Evolutionary conservation across 2,113 vertebrate genomes (phyloP).

Genomic region (Pelobates fuscus): DNA sequence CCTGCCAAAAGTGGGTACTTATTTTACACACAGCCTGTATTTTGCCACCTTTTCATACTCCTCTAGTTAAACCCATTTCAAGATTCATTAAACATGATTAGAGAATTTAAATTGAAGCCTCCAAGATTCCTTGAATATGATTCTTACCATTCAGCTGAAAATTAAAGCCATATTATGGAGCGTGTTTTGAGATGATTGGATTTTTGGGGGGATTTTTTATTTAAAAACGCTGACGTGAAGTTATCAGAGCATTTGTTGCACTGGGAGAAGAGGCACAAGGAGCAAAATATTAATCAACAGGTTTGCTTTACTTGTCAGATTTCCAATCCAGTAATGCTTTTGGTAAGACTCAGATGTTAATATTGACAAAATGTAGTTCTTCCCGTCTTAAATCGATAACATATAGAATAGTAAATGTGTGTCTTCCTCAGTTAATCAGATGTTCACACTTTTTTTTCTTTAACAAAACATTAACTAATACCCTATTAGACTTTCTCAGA

Average conservation of each 20-base stretch:
- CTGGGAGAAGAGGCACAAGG: conserved; percentile 26
- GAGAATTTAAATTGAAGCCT: conserved; percentile 20
- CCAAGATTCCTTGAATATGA: not conserved
- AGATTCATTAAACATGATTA: conserved; percentile 26
- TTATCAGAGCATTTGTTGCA: conserved; percentile 53
- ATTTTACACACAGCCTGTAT: not conserved
- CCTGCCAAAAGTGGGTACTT: not conserved
- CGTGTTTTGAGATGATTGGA: conserved; percentile 20
- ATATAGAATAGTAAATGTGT: conserved; percentile 50
- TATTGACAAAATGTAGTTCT: conserved; percentile 55
- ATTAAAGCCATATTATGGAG: not conserved
- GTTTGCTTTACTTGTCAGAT: conserved; percentile 57
- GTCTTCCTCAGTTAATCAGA: conserved; percentile 50
- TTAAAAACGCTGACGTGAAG: conserved; percentile 46
- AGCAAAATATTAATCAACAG: conserved; percentile 53
- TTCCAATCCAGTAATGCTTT: conserved; percentile 50
- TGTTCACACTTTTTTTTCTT: conserved; percentile 13
- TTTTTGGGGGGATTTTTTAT: conserved; percentile 24
- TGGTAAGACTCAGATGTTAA: conserved; percentile 34
- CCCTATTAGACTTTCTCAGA: conserved; percentile 44
- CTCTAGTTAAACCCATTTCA: conserved; percentile 25
- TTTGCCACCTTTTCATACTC: conserved; percentile 14
- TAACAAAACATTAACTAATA: conserved; percentile 52
- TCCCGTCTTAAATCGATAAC: conserved; percentile 59
- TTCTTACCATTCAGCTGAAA: not conserved